Conservation (phyloP, 2,113 vertebrate genomes). For the Dasyurus viverrinus region DNA sequence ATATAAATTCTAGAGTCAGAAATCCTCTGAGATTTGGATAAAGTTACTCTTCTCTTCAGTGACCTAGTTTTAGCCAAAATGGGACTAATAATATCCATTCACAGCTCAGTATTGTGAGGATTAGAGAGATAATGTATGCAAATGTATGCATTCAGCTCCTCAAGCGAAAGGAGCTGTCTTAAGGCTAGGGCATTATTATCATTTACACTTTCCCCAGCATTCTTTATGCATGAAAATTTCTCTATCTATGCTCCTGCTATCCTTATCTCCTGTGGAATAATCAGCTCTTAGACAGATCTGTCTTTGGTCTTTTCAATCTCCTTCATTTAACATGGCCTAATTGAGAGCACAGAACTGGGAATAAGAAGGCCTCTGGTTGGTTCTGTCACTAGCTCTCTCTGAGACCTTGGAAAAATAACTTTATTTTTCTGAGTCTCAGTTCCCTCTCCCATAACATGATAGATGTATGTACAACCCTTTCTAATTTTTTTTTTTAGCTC, state of each 20-base stretch:
- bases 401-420: neutral
- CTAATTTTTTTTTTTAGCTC: neutral
- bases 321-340: neutral
- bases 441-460: neutral
- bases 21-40: neutral
- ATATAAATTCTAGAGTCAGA: neutral
- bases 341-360: neutral
- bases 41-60: slow-evolving; percentile 1
- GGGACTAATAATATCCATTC: slow-evolving; percentile 22
- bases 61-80: slow-evolving; percentile 49
- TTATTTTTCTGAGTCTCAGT: neutral
- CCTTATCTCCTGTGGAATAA: neutral
- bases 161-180: slow-evolving; percentile 26
- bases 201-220: neutral
- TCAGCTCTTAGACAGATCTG: neutral
- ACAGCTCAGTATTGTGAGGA: neutral
- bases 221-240: neutral
- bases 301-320: neutral
- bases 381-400: neutral
- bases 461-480: neutral
- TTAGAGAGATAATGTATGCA: neutral
- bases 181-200: accelerated
- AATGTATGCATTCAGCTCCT: neutral
- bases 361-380: neutral
- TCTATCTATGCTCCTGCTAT: neutral